phyloP scores from a whole-genome alignment of 2,888 invertebrate species.

The Drosophila birchii region DNA sequence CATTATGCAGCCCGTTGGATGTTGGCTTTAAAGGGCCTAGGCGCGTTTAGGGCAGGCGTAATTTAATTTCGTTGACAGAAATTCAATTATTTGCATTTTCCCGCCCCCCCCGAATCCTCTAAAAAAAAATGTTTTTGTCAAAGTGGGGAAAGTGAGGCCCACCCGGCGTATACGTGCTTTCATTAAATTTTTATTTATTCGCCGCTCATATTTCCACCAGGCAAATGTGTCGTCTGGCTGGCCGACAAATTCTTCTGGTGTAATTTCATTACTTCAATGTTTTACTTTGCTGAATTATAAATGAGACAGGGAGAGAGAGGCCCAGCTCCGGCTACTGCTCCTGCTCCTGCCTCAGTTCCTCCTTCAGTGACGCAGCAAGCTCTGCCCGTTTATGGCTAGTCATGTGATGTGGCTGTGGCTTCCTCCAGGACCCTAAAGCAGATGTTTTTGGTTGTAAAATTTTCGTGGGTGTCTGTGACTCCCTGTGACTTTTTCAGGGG shows the following conservation, averaged over 20 bases:
- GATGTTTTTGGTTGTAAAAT: conserved; percentile 60
- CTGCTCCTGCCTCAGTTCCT: conserved; percentile 36
- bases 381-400: conserved; percentile 64
- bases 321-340: conserved; percentile 39
- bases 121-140: conserved; percentile 54
- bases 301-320: conserved; percentile 55
- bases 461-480: conserved; percentile 25
- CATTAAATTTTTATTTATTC: conserved; percentile 74
- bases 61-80: conserved; percentile 68
- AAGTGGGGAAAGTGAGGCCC: conserved; percentile 31
- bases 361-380: conserved; percentile 31
- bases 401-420: conserved; percentile 46
- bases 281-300: conserved; percentile 78
- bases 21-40: conserved; percentile 39
- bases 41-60: conserved; percentile 39
- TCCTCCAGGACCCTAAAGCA: conserved; percentile 41
- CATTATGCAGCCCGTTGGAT: conserved; percentile 49
- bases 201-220: conserved; percentile 58
- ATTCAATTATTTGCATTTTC: conserved; percentile 73
- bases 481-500: conserved; percentile 45
- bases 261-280: conserved; percentile 79
- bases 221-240: conserved; percentile 35
- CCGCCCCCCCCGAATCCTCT: not conserved
- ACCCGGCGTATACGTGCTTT: conserved; percentile 74
- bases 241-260: conserved; percentile 71